Evolutionary conservation across 2,888 invertebrate genomes (phyloP).

Genomic region (Campaea margaritaria): DNA sequence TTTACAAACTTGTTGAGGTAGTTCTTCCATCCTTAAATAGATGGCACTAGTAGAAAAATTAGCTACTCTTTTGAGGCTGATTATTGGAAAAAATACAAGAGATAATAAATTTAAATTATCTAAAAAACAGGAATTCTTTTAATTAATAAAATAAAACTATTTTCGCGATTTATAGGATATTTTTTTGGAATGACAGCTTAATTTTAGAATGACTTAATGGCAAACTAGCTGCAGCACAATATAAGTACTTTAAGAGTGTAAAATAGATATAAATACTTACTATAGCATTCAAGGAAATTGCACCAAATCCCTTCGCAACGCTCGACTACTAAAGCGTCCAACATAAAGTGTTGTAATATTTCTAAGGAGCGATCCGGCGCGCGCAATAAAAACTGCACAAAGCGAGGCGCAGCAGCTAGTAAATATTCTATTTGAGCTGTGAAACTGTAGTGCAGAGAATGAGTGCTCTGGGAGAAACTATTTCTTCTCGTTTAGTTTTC

Average conservation of each 20-base stretch:
- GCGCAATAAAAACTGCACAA: constrained; percentile 5
- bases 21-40: not conserved
- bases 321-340: constrained; percentile 1
- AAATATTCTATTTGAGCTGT: constrained; percentile 8
- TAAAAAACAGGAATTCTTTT: too few species aligned
- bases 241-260: not conserved
- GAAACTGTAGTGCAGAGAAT: not conserved
- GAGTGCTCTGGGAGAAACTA: too few species aligned
- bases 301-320: not conserved
- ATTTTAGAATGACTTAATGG: too few species aligned
- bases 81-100: too few species aligned
- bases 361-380: not conserved
- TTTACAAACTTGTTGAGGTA: not conserved
- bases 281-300: not conserved
- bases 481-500: too few species aligned
- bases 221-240: too few species aligned
- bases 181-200: too few species aligned
- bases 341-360: not conserved
- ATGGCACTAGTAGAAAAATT: not conserved
- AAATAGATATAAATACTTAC: not conserved
- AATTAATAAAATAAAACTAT: too few species aligned
- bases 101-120: too few species aligned
- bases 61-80: too few species aligned
- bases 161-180: too few species aligned
- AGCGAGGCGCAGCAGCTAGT: not conserved